Evolutionary conservation across 2,113 vertebrate genomes (phyloP).

Genomic region (Monarcha castaneiventris): DNA sequence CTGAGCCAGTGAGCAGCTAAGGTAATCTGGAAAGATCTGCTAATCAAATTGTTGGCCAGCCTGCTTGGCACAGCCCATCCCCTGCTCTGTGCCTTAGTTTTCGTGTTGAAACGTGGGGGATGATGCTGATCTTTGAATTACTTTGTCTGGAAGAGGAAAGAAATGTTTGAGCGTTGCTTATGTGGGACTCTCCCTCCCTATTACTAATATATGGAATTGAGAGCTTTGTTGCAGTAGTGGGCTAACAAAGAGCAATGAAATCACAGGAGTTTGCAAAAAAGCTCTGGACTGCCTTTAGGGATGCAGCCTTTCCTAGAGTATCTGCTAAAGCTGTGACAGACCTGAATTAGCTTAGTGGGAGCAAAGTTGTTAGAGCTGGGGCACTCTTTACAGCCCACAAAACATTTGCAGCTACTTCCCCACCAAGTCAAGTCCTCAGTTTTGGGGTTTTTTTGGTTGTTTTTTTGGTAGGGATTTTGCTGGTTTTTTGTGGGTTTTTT

Average conservation of each 20-base stretch:
- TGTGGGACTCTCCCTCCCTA: not conserved
- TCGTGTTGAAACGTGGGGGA: not conserved
- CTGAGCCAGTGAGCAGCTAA: not conserved
- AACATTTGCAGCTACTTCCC: not conserved
- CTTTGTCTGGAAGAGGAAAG: not conserved
- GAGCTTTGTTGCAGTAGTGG: not conserved
- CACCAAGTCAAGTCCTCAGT: fast-evolving
- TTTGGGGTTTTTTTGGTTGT: not conserved
- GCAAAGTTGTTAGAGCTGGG: not conserved
- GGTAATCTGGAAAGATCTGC: not conserved
- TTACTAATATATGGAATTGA: fast-evolving
- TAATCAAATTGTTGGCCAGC: not conserved
- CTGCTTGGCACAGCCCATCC: not conserved
- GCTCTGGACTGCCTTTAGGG: not conserved
- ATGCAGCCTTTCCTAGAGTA: not conserved
- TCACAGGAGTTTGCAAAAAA: not conserved
- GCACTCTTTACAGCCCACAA: not conserved
- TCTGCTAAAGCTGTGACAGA: not conserved
- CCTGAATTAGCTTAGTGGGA: not conserved
- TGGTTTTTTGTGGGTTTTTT: too few species aligned
- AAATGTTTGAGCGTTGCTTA: not conserved
- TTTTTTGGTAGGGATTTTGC: not conserved
- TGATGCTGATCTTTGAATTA: not conserved
- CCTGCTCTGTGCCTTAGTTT: not conserved
- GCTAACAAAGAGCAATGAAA: not conserved